phyloP scores from a whole-genome alignment of 2,888 invertebrate species.

The Cephalotes varians region DNA sequence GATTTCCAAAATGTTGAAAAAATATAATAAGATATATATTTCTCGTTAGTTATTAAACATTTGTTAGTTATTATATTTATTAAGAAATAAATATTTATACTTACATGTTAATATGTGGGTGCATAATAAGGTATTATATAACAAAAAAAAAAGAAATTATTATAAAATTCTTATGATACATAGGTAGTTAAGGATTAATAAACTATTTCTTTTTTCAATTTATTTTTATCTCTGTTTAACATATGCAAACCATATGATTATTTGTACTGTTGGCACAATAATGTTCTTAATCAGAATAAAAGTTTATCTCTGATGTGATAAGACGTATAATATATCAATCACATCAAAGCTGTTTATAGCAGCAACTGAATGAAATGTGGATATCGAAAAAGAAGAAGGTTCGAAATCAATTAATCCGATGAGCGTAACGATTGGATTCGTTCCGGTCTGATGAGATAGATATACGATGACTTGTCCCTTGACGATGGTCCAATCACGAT shows the following conservation, averaged over 20 bases:
- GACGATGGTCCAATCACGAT: constrained; percentile 46
- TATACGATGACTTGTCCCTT: constrained; percentile 41
- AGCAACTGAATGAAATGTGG: constrained; percentile 59
- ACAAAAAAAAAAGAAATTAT: background rate
- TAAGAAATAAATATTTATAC: background rate
- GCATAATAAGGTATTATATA: background rate
- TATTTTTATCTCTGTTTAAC: background rate
- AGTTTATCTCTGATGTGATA: background rate
- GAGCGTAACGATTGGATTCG: constrained; percentile 46
- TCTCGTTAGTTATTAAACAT: background rate
- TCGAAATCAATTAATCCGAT: constrained; percentile 60
- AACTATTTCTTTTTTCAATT: background rate
- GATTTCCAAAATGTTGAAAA: background rate
- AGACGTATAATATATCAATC: background rate
- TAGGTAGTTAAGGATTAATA: background rate
- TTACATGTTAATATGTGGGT: background rate
- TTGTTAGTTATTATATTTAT: too few species aligned
- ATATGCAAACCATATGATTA: too few species aligned
- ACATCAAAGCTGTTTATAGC: constrained; percentile 61
- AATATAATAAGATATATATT: background rate
- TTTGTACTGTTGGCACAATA: background rate
- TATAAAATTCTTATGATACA: background rate
- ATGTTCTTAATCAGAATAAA: background rate
- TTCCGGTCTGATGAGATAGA: constrained; percentile 51
- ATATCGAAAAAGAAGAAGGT: background rate